phyloP scores from a whole-genome alignment of 2,797 vertebrate genomes.

The Poliocrania exsul region DNA sequence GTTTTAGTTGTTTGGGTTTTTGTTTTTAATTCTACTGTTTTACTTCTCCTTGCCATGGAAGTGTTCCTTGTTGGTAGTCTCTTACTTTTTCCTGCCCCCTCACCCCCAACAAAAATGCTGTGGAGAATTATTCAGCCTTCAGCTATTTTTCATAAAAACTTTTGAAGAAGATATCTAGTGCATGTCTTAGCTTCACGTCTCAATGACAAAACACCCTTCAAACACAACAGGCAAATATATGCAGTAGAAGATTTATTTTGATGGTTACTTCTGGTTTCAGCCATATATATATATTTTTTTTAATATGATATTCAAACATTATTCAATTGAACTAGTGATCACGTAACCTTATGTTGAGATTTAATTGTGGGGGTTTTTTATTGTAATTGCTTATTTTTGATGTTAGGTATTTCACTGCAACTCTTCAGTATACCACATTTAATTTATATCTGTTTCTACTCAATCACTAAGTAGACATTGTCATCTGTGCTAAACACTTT shows the following conservation, averaged over 20 bases:
- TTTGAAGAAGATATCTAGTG: not conserved
- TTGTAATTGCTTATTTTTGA: not conserved
- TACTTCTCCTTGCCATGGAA: not conserved
- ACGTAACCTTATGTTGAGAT: not conserved
- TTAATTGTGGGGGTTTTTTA: not conserved
- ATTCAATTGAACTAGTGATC: not conserved
- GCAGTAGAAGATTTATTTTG: not conserved
- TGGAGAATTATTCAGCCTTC: conserved; percentile 10
- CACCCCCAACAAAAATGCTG: not conserved
- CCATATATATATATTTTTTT: not conserved
- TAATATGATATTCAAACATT: not conserved
- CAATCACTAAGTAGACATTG: not conserved
- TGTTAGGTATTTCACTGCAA: not conserved
- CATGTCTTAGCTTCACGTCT: not conserved
- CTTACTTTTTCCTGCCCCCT: not conserved
- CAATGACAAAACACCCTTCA: not conserved
- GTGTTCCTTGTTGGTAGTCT: not conserved
- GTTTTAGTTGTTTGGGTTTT: not conserved
- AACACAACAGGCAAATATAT: not conserved
- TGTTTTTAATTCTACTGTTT: not conserved
- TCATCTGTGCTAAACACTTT: not conserved
- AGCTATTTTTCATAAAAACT: not conserved
- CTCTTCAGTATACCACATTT: not conserved
- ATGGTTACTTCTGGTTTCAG: not conserved
- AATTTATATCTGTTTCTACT: not conserved